Evolutionary conservation across 2,888 invertebrate species (phyloP), one percentile per base, ranked within the genome.

Genomic region (Megamerina dolium): DNA sequence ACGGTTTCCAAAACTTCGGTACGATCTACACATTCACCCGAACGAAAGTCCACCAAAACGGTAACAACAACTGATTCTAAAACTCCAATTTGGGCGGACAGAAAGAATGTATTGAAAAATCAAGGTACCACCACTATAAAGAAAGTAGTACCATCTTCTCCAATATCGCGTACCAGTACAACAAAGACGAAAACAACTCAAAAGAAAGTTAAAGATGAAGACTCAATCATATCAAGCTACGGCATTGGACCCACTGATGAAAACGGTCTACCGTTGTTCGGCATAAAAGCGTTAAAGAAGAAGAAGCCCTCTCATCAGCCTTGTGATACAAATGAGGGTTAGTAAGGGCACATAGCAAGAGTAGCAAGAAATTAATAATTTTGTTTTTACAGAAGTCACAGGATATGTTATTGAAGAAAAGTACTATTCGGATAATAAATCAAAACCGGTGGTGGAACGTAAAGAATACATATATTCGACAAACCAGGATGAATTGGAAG

Each of bases 181-280:
- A 48, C 36, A 6, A 52, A 45, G 27, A 47, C 46, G 5, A 52
- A 47, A 13, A 45, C 38, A 5, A 70, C 63, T 45, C 69, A 60
- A 16, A 69, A 64, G 42, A 68, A 72, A 38, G 45, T 57, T 3
- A 45, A 46, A 21, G 69, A 68, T 41, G 70, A 71, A 43, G 83
- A 85, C 63, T 78, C 78, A 20, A 82, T 88, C 45, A 87, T 83
- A 3, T 87, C 87, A 2, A 84, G 86, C 64, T 88, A 88, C 66
- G 87, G 87, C 2, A 83, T 86, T 2, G 88, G 88, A 1, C 88
- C 88, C 19, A 81, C 84, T 3, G 88, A 88, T 63, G 85, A 87
- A 52, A 81, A 85, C 55, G 87, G 88, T 10, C 75, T 77, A 44
- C 87, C 87, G 17, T 74, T 88, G 44, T 88, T 88, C 70, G 88